Percentiles rank a stretch among this genome's conserved stretches.
Conservation (phyloP, 2,888 invertebrate species). For the Theristus sp. region DNA sequence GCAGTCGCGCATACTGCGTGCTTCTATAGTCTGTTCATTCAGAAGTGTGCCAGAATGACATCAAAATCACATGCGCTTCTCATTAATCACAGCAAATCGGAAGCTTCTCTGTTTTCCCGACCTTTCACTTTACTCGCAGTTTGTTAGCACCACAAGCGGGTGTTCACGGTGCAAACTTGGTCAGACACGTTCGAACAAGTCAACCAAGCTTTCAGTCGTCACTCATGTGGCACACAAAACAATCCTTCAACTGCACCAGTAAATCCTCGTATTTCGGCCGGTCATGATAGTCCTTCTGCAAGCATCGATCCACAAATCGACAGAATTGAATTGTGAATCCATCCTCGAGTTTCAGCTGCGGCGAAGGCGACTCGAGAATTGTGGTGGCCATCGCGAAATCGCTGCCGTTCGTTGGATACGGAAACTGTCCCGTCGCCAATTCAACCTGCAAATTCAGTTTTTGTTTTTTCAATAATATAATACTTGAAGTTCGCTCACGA, state of each 20-base stretch:
- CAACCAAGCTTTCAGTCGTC: background rate
- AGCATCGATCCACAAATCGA: conserved; percentile 17
- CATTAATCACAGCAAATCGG: too few species aligned
- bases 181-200: too few species aligned
- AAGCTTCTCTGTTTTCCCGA: too few species aligned
- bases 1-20: background rate
- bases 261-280: conserved; percentile 23
- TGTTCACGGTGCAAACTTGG: too few species aligned
- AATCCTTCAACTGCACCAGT: background rate
- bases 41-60: too few species aligned
- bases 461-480: background rate
- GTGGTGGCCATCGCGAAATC: conserved; percentile 77
- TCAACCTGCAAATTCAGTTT: conserved; percentile 43
- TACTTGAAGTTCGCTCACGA: too few species aligned
- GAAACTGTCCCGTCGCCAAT: conserved; percentile 85
- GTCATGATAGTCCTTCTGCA: conserved; percentile 15
- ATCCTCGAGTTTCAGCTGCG: conserved; percentile 15
- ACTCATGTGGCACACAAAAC: background rate
- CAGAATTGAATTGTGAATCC: conserved; percentile 17
- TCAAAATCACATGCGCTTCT: too few species aligned
- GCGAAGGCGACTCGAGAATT: conserved; percentile 50
- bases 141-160: too few species aligned
- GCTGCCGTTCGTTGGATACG: conserved; percentile 76
- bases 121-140: too few species aligned
- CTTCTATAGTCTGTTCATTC: background rate